Percentiles rank a stretch among this genome's conserved stretches.
These are phyloP conservation scores for Phalangium opilio DNA, from an alignment of 2,888 invertebrate species.

Conservation along the genomic window DNA sequence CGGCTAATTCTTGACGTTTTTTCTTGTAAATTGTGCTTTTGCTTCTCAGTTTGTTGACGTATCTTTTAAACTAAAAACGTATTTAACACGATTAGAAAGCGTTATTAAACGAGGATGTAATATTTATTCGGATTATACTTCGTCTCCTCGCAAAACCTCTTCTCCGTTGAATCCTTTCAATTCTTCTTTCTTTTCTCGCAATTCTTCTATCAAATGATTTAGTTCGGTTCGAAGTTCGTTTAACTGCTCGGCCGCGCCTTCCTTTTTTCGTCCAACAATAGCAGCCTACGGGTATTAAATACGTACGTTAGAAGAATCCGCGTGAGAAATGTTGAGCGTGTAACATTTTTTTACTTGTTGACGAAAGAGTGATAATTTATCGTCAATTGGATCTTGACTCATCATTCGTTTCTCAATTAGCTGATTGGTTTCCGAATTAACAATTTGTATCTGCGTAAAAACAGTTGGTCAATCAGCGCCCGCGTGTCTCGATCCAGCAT, in stretches of 20 bases:
- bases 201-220: conserved; percentile 43
- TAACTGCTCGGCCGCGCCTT: conserved; percentile 50
- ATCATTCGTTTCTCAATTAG: conserved; percentile 54
- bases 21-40: conserved; percentile 68
- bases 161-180: conserved; percentile 38
- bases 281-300: conserved; percentile 41
- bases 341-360: conserved; percentile 54
- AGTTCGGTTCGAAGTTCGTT: conserved; percentile 48
- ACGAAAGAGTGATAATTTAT: conserved; percentile 64
- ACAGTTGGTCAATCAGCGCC: too few species aligned
- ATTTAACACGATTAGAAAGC: conserved; percentile 1
- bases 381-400: conserved; percentile 44
- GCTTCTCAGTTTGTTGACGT: conserved; percentile 60
- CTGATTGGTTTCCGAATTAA: conserved; percentile 48
- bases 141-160: conserved; percentile 57
- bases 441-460: conserved; percentile 33
- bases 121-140: conserved; percentile 27
- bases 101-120: neutral
- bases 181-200: conserved; percentile 39
- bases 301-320: too few species aligned
- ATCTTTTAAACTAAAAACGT: conserved; percentile 51
- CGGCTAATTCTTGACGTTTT: conserved; percentile 56
- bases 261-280: conserved; percentile 63
- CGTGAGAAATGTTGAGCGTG: too few species aligned
- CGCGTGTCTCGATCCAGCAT: too few species aligned